Evolutionary conservation across 2,888 invertebrate genomes (phyloP).

Genomic region (Tinea semifulvella): DNA sequence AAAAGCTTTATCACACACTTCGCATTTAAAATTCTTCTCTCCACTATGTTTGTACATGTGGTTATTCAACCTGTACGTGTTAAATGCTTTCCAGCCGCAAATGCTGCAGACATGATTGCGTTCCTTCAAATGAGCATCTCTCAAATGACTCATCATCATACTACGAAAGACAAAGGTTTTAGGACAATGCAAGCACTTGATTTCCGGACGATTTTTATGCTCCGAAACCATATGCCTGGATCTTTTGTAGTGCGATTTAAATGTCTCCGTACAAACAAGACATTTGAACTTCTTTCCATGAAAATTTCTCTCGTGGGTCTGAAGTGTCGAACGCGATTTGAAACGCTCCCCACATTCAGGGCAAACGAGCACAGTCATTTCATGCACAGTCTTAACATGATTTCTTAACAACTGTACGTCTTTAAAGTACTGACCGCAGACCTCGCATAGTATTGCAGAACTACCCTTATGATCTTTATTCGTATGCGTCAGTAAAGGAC

Average conservation of each 20-base stretch:
- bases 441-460: conserved; percentile 47
- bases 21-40: conserved; percentile 56
- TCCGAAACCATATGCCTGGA: conserved; percentile 51
- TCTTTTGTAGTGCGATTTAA: conserved; percentile 48
- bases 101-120: conserved; percentile 46
- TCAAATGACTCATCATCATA: conserved; percentile 56
- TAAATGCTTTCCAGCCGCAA: conserved; percentile 53
- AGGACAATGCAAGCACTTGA: conserved; percentile 53
- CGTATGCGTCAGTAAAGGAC: conserved; percentile 47
- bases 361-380: conserved; percentile 42
- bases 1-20: conserved; percentile 49
- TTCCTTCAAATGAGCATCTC: conserved; percentile 50
- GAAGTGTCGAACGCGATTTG: conserved; percentile 52
- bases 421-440: conserved; percentile 56
- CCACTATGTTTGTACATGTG: conserved; percentile 60
- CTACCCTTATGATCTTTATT: conserved; percentile 56
- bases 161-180: conserved; percentile 53
- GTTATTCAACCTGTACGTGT: conserved; percentile 56
- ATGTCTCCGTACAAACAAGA: conserved; percentile 42
- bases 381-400: conserved; percentile 47
- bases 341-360: conserved; percentile 56
- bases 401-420: conserved; percentile 35
- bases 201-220: conserved; percentile 45
- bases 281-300: conserved; percentile 65
- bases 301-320: conserved; percentile 51